Evolutionary conservation across 64 coral and sea anemone species (phyloP).

Genomic region (Acropora yongei): DNA sequence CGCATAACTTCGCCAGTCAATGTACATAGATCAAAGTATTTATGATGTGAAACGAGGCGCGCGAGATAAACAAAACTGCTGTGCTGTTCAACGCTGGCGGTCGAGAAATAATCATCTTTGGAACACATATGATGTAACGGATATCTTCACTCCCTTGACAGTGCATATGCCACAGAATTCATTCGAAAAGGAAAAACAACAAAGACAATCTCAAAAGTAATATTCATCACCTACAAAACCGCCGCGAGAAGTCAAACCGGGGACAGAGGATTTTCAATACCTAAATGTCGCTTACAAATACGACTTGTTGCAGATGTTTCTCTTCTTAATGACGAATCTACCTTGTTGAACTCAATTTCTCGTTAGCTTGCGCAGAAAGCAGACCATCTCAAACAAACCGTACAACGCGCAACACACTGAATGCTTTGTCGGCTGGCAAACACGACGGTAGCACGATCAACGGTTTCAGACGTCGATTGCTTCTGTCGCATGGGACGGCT

Average conservation of each 20-base stretch:
- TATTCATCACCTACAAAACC: conserved; percentile 35
- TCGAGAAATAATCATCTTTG: not conserved
- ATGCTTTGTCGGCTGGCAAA: no score
- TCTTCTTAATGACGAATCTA: not conserved
- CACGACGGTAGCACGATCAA: no score
- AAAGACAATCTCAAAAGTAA: conserved; percentile 37
- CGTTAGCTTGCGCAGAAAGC: not conserved
- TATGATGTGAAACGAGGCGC: not conserved
- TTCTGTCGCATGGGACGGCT: not conserved
- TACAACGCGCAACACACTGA: not conserved
- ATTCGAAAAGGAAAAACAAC: conserved; percentile 1
- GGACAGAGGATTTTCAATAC: conserved; percentile 1
- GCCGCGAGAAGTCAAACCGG: not conserved
- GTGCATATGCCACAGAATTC: not conserved
- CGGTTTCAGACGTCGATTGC: not conserved
- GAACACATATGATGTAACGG: not conserved
- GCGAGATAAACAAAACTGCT: not conserved
- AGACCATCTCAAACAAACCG: not conserved
- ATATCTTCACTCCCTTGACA: not conserved
- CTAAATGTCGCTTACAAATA: conserved; percentile 32
- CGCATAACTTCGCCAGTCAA: not conserved
- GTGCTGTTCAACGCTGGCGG: conserved; percentile 16
- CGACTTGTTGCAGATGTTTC: not conserved
- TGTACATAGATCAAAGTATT: conserved; percentile 49
- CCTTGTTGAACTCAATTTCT: not conserved